phyloP scores from a whole-genome alignment of 2,113 vertebrate species.

The Paralichthys olivaceus region DNA sequence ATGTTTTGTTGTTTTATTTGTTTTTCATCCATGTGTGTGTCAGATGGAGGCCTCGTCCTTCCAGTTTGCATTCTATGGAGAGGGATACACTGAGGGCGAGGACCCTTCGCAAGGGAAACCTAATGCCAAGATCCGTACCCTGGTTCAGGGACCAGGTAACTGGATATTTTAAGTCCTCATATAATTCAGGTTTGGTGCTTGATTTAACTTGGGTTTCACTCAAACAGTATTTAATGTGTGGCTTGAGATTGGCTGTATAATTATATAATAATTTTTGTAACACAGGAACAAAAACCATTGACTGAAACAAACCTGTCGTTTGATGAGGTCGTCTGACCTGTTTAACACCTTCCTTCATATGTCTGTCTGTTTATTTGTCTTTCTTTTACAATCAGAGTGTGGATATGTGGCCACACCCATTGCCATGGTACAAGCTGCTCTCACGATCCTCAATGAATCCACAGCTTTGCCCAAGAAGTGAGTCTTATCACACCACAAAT shows the following conservation, averaged over 20 bases:
- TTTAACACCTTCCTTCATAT: not conserved
- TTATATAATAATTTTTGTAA: not conserved
- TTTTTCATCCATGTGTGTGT: not conserved
- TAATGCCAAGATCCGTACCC: constrained; percentile 89
- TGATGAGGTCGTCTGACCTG: not conserved
- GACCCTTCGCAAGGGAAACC: constrained; percentile 86
- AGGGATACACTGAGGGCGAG: constrained; percentile 89
- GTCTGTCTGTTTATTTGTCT: constrained; percentile 4
- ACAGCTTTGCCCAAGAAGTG: constrained; percentile 89
- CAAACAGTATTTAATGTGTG: not conserved
- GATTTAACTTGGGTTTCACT: not conserved
- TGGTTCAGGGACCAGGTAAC: constrained; percentile 94
- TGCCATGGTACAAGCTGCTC: constrained; percentile 92
- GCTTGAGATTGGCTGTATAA: not conserved
- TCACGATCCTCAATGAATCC: constrained; percentile 90
- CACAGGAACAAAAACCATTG: not conserved
- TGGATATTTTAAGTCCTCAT: not conserved
- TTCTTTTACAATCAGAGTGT: constrained; percentile 80
- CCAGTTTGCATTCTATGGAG: constrained; percentile 90
- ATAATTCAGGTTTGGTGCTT: not conserved
- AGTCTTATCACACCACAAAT: constrained; percentile 60
- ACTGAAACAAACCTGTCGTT: not conserved
- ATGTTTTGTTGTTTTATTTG: not conserved
- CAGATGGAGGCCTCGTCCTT: constrained; percentile 93
- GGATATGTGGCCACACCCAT: constrained; percentile 92